Conservation (phyloP, 2,888 invertebrate genomes). For the Ditula angustiorana region DNA sequence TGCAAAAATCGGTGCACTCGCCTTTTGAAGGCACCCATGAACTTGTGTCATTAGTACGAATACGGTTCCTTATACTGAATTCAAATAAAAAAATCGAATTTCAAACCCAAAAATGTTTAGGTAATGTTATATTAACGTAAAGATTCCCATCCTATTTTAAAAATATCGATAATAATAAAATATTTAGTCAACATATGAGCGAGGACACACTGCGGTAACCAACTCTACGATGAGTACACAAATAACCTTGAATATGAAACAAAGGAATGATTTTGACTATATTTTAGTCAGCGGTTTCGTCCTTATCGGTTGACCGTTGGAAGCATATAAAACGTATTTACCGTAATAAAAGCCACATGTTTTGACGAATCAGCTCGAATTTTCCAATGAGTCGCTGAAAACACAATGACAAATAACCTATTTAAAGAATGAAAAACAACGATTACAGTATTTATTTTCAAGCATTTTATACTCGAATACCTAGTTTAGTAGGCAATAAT, state of each 20-base stretch:
- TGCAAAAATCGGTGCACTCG: too few species aligned
- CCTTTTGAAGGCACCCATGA: too few species aligned
- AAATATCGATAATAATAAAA: too few species aligned
- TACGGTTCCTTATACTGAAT: too few species aligned
- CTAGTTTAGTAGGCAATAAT: too few species aligned
- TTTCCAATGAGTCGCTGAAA: constrained; percentile 21
- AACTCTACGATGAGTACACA: background rate
- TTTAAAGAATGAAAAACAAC: background rate
- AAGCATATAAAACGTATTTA: constrained; percentile 5
- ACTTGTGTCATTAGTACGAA: too few species aligned
- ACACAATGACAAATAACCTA: constrained; percentile 15
- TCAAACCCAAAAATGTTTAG: too few species aligned
- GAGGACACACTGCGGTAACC: background rate
- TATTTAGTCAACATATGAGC: background rate
- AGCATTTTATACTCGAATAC: too few species aligned
- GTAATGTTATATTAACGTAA: background rate
- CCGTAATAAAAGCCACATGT: constrained; percentile 9
- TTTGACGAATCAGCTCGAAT: constrained; percentile 11
- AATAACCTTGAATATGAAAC: constrained; percentile 5
- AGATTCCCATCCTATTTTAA: background rate
- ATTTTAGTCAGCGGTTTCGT: constrained; percentile 9
- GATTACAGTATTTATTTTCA: background rate
- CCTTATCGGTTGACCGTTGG: constrained; percentile 15
- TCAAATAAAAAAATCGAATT: too few species aligned
- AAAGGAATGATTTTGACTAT: background rate